Base-by-base conservation (phyloP, 2,113 vertebrate genomes). In the Microtus oregoni region DNA sequence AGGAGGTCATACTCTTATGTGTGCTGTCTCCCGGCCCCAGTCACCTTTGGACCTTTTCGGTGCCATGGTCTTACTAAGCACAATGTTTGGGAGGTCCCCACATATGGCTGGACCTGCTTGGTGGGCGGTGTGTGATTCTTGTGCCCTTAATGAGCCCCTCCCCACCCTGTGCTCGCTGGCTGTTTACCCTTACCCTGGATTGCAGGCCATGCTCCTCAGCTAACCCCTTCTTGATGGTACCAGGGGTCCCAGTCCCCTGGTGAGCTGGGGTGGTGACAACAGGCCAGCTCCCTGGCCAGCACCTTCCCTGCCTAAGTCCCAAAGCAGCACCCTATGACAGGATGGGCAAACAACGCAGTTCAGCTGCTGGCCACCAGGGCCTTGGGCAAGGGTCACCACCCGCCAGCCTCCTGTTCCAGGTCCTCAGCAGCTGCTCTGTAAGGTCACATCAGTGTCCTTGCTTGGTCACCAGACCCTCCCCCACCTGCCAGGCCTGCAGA, bases 301-400 rank as follows among this genome's bases (percentile, higher is more conserved):
- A 28, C 77, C 91, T 78, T n/a, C 76, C 65, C 44, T 68, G 68
- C 50, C n/a, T 12, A 7, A 32, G 52, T 24, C 72, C 38, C 52
- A 89, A 19, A 7, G n/a, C 28, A 26, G 38, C 55, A 20, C 6
- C 72, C 32, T 2, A 17, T 65, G 58, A 14, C 47, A 50, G 50
- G 75, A 30, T 3, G 13, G 26, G 87, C 61, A 63, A 41, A 94
- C 76, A 75, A 5, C 0, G 61, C 91, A 87, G 97, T 93, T 87
- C 86, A 93, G 67, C 79, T 79, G 89, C 87, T 47, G 24, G 76
- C 93, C 95, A 87, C 77, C 96, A 72, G 93, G 72, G 47, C 68
- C 70, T 24, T 24, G 12, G 79, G 82, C 58, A 82, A n/a, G 90
- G 96, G 89, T 95, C 91, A 63, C 76, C 76, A 44, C 70, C 82